Percentiles rank a stretch among this genome's conserved stretches.
phyloP scores from a whole-genome alignment of 2,113 vertebrate species.

The Chinchilla lanigera region DNA sequence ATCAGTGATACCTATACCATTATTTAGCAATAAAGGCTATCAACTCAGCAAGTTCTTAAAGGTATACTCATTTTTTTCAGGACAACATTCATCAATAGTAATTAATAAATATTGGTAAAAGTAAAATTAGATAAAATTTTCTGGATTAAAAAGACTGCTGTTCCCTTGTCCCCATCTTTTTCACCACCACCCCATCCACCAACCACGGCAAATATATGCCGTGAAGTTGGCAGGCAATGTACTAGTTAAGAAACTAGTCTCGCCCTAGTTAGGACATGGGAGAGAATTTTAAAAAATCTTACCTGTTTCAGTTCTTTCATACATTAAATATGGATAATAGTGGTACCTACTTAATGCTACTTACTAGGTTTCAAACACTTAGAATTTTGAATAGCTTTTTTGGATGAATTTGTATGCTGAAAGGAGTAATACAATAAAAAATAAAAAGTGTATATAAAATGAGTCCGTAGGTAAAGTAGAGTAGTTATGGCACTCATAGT shows the following conservation, averaged over 20 bases:
- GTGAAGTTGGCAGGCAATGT: not conserved
- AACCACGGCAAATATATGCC: not conserved
- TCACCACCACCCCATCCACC: accelerated
- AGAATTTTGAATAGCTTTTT: not conserved
- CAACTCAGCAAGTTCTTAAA: constrained; percentile 17
- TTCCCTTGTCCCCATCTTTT: too few species aligned
- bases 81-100: constrained; percentile 9
- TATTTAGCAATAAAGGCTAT: not conserved
- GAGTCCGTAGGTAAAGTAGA: not conserved
- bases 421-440: not conserved
- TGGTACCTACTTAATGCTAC: not conserved
- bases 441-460: constrained; percentile 18
- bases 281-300: not conserved
- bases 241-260: not conserved
- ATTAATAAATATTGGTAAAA: constrained; percentile 15
- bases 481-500: not conserved
- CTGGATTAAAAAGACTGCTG: not conserved
- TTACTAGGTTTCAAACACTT: constrained; percentile 15
- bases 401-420: not conserved
- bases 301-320: not conserved
- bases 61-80: constrained; percentile 29
- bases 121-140: not conserved
- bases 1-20: not conserved
- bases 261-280: not conserved
- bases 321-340: not conserved